phyloP scores from a whole-genome alignment of 2,888 invertebrate species.

The Idaea biselata region DNA sequence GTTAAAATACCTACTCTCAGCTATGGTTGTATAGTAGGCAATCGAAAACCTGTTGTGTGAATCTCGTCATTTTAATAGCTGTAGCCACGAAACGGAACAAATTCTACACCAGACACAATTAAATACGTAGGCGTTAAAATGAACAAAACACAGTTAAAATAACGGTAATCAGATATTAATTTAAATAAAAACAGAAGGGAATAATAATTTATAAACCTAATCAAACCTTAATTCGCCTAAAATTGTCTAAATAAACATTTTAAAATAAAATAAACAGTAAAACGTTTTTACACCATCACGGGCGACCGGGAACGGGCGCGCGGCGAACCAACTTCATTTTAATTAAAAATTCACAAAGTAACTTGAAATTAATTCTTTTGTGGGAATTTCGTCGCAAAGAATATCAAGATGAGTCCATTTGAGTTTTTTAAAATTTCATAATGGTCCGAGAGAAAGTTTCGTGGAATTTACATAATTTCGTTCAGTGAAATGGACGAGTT shows the following conservation, averaged over 20 bases:
- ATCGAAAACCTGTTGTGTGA: no score
- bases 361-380: conserved; percentile 29
- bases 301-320: background rate
- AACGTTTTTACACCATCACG: background rate
- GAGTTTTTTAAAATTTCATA: conserved; percentile 38
- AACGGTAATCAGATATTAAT: background rate
- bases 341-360: conserved; percentile 23
- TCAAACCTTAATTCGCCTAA: background rate
- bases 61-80: no score
- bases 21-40: no score
- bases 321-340: conserved; percentile 20
- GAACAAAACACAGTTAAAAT: background rate
- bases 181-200: background rate
- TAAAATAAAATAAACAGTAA: background rate
- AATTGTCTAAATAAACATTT: background rate
- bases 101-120: no score
- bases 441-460: conserved; percentile 43
- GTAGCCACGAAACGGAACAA: no score
- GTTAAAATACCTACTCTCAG: no score
- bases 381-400: conserved; percentile 23
- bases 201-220: background rate
- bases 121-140: background rate
- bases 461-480: conserved; percentile 47
- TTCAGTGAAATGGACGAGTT: conserved; percentile 33
- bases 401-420: conserved; percentile 22